Evolutionary conservation across 2,113 vertebrate species (phyloP), one percentile per base, ranked within the genome.

Genomic region (Brachyhypopomus gauderio): DNA sequence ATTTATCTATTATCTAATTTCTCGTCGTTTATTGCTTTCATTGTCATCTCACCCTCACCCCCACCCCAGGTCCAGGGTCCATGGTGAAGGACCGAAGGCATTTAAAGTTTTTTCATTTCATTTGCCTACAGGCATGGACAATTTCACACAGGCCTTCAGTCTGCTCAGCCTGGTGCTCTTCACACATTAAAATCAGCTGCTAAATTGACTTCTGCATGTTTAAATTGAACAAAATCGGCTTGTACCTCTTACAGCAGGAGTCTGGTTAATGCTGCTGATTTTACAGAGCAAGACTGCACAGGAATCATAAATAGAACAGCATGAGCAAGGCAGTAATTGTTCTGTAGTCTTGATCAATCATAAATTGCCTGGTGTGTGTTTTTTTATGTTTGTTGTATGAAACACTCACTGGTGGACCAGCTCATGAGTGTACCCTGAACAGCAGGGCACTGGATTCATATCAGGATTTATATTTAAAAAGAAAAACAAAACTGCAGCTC

Each of bases 81-180:
- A 41, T 4, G 38, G 45, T 48, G 45, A 48, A 11, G 6, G 8
- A 1, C 45, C 12, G 45, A 11, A 77, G n/a, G 73, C 72, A 77
- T 64, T 77, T 78, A 62, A 80, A 52, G 69, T 59, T 17, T 69
- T 76, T 84, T 80, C 60, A 81, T 38, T 58, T 78, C 60, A 69
- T 78, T 84, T 78, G 75, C 72, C 34, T 48, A 20, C 14, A 48
- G 73, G 75, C 48, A 19, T 81, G 38, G 71, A 62, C 72, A 58
- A 56, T 66, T 77, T 77, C 69, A 72, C 66, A 6, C 52, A 41
- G 45, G 81, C 78, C 83, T 84, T 84, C 58, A 72, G 22, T 25
- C 20, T n/a, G 56, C 17, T 27, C 34, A 45, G 27, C 3, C 16
- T 62, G 66, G 52, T 45, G n/a, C 64, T n/a, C 14, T 66, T n/a